Percentiles rank a stretch among this genome's conserved stretches.
phyloP scores from a whole-genome alignment of 2,113 vertebrate species.

The human region GRCh38 chr22:43443001-43443500 shows the following conservation, averaged over 20 bases:
- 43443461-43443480: fast-evolving
- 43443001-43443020: fast-evolving
- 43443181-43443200: not conserved
- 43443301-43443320: not conserved
- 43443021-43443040: fast-evolving
- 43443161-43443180: not conserved
- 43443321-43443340: not conserved
- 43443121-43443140: no score
- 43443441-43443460: not conserved
- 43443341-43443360: not conserved
- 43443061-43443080: no score
- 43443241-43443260: not conserved
- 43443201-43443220: not conserved
- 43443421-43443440: not conserved
- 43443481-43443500: not conserved
- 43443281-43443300: not conserved
- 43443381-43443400: not conserved
- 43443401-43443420: not conserved
- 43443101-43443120: not conserved
- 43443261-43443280: fast-evolving
- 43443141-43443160: not conserved
- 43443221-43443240: not conserved
- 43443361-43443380: fast-evolving
- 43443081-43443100: fast-evolving
- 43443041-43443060: no score